Evolutionary conservation across 1,140 invertebrate genomes (phyloP).

Genomic region (Drosophila burlai): DNA sequence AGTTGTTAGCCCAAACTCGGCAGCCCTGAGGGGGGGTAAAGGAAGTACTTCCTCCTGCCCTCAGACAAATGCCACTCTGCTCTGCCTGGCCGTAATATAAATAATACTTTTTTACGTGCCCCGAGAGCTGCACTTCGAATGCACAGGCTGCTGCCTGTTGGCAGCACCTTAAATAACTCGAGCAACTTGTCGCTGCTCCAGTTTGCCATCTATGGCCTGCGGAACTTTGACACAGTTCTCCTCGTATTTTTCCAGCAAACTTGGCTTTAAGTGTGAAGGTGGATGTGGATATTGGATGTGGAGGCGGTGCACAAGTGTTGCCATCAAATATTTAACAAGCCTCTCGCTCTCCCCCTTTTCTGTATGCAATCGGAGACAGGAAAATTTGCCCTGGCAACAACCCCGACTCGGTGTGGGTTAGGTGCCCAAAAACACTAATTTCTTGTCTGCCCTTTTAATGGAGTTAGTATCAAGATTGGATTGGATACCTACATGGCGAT

Average conservation of each 20-base stretch:
- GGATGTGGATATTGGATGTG: background rate
- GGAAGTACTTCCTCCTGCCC: constrained; percentile 1
- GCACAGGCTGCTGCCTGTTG: constrained; percentile 21
- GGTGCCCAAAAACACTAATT: constrained; percentile 24
- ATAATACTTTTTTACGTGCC: constrained; percentile 64
- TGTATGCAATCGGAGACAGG: constrained; percentile 39
- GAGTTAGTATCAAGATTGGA: constrained; percentile 13
- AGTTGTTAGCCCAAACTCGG: background rate
- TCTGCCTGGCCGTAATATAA: constrained; percentile 55
- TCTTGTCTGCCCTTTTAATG: constrained; percentile 2
- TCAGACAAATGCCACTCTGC: constrained; percentile 44
- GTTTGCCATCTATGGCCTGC: constrained; percentile 24
- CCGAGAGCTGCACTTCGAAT: constrained; percentile 25
- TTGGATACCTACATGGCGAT: background rate
- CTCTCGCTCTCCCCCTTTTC: background rate
- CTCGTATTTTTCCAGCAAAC: constrained; percentile 23
- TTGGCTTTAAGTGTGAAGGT: constrained; percentile 31
- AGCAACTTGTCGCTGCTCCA: constrained; percentile 66
- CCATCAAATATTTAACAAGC: constrained; percentile 45
- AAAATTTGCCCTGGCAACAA: constrained; percentile 13
- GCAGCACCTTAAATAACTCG: constrained; percentile 66
- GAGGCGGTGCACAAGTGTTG: constrained; percentile 16
- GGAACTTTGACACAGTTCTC: constrained; percentile 54
- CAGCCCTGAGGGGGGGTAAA: background rate
- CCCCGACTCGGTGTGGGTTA: constrained; percentile 12